Evolutionary conservation across 2,797 vertebrate species (phyloP).

Genomic region (Tenualosa thibaudeaui): DNA sequence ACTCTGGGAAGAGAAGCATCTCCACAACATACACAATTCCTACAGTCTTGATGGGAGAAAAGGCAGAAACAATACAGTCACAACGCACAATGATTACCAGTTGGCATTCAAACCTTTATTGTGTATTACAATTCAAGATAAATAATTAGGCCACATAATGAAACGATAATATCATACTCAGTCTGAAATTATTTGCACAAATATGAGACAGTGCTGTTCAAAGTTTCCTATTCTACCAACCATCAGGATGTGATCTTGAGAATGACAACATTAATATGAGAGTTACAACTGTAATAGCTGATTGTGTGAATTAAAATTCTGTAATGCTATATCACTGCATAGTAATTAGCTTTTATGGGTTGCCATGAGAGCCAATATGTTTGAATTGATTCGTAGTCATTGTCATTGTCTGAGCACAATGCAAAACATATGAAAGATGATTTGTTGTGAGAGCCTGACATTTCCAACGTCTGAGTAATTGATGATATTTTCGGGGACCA

Average conservation of each 20-base stretch:
- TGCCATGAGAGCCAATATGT: neutral
- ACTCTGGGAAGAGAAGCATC: slow-evolving; percentile 41
- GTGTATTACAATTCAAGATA: neutral
- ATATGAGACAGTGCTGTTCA: neutral
- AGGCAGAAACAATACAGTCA: slow-evolving; percentile 9
- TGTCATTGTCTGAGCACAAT: neutral
- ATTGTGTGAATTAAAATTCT: neutral
- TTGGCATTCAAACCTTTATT: neutral
- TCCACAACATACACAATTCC: neutral
- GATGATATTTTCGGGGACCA: slow-evolving; percentile 25
- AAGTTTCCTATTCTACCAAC: neutral
- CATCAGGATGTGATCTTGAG: neutral
- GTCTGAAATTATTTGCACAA: neutral
- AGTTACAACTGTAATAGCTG: neutral
- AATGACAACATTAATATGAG: neutral
- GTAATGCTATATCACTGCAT: neutral
- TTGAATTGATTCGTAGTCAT: neutral
- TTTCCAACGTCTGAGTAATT: slow-evolving; percentile 28
- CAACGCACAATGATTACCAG: neutral
- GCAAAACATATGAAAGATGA: slow-evolving; percentile 29
- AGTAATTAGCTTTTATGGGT: neutral
- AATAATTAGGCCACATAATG: neutral
- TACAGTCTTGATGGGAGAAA: slow-evolving; percentile 36
- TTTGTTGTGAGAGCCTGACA: slow-evolving; percentile 26
- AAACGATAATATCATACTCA: neutral